Conservation (phyloP, 2,888 invertebrate genomes). For the Euphydryas editha region DNA sequence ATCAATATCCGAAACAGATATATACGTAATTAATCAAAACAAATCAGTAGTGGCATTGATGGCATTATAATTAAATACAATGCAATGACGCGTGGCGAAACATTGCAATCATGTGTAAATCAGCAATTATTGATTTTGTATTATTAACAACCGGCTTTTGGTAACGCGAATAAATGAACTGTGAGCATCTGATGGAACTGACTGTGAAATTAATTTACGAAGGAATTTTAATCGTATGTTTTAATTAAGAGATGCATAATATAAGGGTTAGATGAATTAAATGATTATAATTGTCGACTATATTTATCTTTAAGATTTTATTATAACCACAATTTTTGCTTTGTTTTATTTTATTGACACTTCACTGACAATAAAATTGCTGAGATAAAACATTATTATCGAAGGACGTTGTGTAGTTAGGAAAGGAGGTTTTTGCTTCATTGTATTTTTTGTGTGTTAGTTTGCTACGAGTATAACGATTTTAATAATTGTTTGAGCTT, state of each 20-base stretch:
- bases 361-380: no score
- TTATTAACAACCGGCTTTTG: conserved; percentile 27
- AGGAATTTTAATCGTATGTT: not conserved
- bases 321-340: no score
- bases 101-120: conserved; percentile 39
- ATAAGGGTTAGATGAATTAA: not conserved
- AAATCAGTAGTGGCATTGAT: conserved; percentile 25
- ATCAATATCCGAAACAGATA: conserved; percentile 6
- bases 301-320: no score
- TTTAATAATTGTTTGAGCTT: no score
- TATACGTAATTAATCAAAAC: conserved; percentile 28
- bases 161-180: conserved; percentile 5
- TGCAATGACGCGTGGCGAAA: conserved; percentile 37
- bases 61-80: conserved; percentile 40
- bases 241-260: not conserved
- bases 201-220: not conserved
- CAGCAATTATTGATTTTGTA: conserved; percentile 40
- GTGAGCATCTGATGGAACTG: not conserved
- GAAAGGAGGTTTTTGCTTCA: no score
- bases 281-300: not conserved
- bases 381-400: no score
- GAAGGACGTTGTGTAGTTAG: no score
- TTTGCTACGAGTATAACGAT: no score
- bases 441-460: no score
- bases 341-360: no score